Evolutionary conservation across 1,140 invertebrate genomes (phyloP), one percentile per base, ranked within the genome.

Genomic region (Anoplolepis gracilipes): DNA sequence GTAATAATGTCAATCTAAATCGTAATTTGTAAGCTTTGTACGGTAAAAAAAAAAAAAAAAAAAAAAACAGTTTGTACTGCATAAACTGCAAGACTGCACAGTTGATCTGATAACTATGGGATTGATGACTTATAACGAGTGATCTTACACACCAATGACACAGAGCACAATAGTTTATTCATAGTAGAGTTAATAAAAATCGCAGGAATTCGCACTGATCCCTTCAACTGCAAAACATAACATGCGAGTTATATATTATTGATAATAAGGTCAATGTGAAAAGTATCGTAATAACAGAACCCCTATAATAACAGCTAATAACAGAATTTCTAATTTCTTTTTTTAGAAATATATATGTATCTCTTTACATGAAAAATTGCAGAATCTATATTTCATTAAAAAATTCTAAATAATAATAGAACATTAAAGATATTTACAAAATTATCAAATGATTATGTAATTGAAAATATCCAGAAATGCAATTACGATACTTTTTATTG

Each of bases 1-100:
- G 57, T 88, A 88, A 70, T 81, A 88, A 88, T 55, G 84, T 89
- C 87, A 85, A 89, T 89, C 87, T 88, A 89, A 88, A 84, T 36
- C 4, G 61, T 89, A 89, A 89, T 89, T 85, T 87, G 55, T 89
- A 89, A 89, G 85, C 69, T 88, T 67, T 85, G 69, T 88, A 88
- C 42, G 28, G 69, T 85, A 78, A 76, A 85, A 85, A 49, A 72
- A 84, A 39, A n/a, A 78, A 76, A 85, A 85, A 49, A 72, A 84
- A 39, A n/a, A n/a, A n/a, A n/a, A n/a, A n/a, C n/a, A n/a, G 49
- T 73, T 82, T 82, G 67, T 82, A 85, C 70, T 79, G 79, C 46
- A 75, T 88, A 85, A 59, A 65, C 84, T 65, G 62, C 76, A 82
- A 82, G 53, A 82, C 87, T 89, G 65, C 85, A 89, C 75, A 59